A percentile compares a stretch with the other conserved stretches of the same genome.
These are phyloP conservation scores for Garra rufa DNA, from an alignment of 2,113 vertebrate species.

Conservation along the genomic window DNA sequence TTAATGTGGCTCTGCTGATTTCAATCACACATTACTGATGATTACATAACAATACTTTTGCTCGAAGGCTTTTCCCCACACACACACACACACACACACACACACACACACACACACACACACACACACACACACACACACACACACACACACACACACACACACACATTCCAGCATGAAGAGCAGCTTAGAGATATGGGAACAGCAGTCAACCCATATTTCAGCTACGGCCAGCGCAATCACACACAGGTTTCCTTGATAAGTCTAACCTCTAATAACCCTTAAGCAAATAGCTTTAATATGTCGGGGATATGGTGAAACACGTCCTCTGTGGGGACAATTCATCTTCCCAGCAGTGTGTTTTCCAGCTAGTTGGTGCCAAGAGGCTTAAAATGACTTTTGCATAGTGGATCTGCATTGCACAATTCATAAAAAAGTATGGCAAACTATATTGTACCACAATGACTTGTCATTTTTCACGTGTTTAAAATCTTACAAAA, in stretches of 20 bases:
- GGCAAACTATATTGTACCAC: not conserved
- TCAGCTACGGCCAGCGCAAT: conserved; percentile 22
- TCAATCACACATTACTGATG: not conserved
- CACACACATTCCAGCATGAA: conserved; percentile 19
- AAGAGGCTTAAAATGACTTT: not conserved
- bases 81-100: too few relatives aligned
- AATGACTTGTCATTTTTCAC: not conserved
- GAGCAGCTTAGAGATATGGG: not conserved
- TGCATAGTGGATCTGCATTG: conserved; percentile 7
- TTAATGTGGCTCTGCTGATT: not conserved
- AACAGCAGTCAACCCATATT: conserved; percentile 15
- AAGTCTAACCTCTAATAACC: conserved; percentile 20
- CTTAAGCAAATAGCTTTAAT: conserved; percentile 4
- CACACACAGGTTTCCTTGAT: not conserved
- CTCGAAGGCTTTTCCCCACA: not conserved
- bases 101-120: too few relatives aligned
- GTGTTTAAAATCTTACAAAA: not conserved
- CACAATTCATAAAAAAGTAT: conserved; percentile 2
- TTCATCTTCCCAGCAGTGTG: not conserved
- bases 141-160: too few relatives aligned
- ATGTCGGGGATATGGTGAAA: conserved; percentile 25
- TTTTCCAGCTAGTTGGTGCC: not conserved
- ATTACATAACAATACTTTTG: conserved; percentile 14
- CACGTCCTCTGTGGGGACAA: not conserved
- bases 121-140: too few relatives aligned